Evolutionary conservation across 2,888 invertebrate genomes (phyloP), one percentile per base, ranked within the genome.

Genomic region (Brenthis daphne): DNA sequence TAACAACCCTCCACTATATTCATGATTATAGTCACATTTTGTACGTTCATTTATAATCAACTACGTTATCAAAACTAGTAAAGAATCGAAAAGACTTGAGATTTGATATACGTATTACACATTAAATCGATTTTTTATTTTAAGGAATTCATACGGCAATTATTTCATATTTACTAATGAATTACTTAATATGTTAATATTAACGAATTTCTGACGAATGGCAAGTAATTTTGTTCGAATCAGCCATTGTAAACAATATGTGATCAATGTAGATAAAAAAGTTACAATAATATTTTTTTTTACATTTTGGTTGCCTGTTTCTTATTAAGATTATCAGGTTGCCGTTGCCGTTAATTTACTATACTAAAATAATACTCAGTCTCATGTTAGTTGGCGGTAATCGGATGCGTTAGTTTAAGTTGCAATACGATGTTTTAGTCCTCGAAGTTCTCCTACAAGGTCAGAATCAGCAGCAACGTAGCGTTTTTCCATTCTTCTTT

Each of bases 391-490:
- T 90, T 91, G 89, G 90, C 90, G 86, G 82, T 85, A 78, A 77
- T 83, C 84, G 76, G 82, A 77, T 77, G 79, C 77, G 76, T 81
- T 75, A 76, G 78, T 83, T 94, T 94, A 94, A 82, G 94, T 94
- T 63, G 92, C 85, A 74, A 92, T 92, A 80, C 90, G 90, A 81
- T 94, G 94, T 85, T 95, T 95, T 66, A 95, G 89, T 65, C 94
- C 94, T 75, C 94, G 93, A 65, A 95, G 92, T 84, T 95, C 95
- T 56, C 93, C 88, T 5, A 94, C 95, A 66, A 95, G 88, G 77
- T 94, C 94, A 67, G 94, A 94, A 82, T 95, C 95, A 72, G 92
- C 93, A 1, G 94, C 92, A 58, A 95, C 93, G 81, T 94, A 95
- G 68, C 95, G 92, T 80, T 95, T 95, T 76, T 94, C 93, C 81